These are phyloP conservation scores for Lasius fuliginosus DNA, from an alignment of 2,888 invertebrate species.

Conservation along the genomic window DNA sequence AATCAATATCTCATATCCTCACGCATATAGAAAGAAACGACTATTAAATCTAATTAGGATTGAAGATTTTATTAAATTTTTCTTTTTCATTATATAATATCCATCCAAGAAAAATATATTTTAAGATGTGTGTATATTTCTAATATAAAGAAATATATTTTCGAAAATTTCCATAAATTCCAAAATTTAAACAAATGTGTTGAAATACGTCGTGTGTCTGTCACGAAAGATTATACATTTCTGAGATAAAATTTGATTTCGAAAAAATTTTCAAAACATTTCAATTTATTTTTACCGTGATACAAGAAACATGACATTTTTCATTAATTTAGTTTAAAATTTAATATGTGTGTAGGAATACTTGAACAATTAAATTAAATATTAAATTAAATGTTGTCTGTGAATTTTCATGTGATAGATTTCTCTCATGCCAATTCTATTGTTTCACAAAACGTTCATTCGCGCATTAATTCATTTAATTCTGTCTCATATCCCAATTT, in stretches of 20 bases:
- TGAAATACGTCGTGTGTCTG: background rate
- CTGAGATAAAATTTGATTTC: background rate
- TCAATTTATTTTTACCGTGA: background rate
- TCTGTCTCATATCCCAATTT: background rate
- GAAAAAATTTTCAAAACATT: background rate
- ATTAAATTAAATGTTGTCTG: background rate
- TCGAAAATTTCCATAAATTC: background rate
- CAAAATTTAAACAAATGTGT: background rate
- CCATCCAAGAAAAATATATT: background rate
- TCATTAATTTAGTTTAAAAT: constrained; percentile 4
- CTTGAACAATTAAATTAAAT: constrained; percentile 1
- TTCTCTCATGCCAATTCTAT: background rate
- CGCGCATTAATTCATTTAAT: background rate
- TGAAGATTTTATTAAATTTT: background rate
- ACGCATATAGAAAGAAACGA: background rate
- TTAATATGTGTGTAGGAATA: background rate
- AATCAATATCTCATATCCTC: background rate
- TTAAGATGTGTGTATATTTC: background rate
- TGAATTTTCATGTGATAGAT: background rate
- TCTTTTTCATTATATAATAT: background rate
- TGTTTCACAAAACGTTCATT: constrained; percentile 2
- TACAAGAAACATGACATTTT: background rate
- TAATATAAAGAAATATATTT: background rate
- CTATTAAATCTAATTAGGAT: background rate
- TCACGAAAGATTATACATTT: background rate